phyloP scores from a whole-genome alignment of 1,140 invertebrate species.

The Homalodisca vitripennis region DNA sequence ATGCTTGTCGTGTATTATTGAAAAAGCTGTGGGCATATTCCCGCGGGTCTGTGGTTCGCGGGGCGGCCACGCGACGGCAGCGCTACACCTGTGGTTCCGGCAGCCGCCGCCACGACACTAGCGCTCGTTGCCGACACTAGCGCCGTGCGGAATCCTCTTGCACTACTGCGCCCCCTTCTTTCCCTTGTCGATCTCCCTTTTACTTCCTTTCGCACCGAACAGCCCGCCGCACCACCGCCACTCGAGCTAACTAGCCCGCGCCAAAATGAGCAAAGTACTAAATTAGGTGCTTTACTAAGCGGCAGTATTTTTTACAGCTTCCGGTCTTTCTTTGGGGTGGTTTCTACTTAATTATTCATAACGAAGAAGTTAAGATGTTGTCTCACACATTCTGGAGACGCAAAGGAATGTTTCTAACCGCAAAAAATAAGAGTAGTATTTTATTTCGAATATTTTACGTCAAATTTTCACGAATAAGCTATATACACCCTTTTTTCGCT shows the following conservation, averaged over 20 bases:
- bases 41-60: slow-evolving; percentile 9
- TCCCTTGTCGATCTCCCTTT: slow-evolving; percentile 11
- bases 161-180: not conserved
- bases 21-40: slow-evolving; percentile 19
- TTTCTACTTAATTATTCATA: too few species aligned
- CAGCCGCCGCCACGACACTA: not conserved
- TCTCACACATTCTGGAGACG: too few species aligned
- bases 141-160: not conserved
- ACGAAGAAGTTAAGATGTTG: too few species aligned
- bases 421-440: too few species aligned
- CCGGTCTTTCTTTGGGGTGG: not conserved
- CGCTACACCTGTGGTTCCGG: not conserved
- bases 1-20: slow-evolving; percentile 28
- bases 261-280: slow-evolving; percentile 13
- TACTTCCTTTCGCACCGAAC: slow-evolving; percentile 10
- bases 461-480: too few species aligned
- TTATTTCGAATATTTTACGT: too few species aligned
- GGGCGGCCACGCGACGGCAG: slow-evolving; percentile 1
- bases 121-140: slow-evolving; percentile 3
- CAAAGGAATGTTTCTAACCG: too few species aligned
- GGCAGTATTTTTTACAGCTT: not conserved
- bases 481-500: too few species aligned
- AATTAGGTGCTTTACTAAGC: slow-evolving; percentile 1
- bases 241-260: slow-evolving; percentile 18
- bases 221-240: not conserved